Evolutionary conservation across 2,113 vertebrate species (phyloP).

Genomic region (Pandion haliaetus): DNA sequence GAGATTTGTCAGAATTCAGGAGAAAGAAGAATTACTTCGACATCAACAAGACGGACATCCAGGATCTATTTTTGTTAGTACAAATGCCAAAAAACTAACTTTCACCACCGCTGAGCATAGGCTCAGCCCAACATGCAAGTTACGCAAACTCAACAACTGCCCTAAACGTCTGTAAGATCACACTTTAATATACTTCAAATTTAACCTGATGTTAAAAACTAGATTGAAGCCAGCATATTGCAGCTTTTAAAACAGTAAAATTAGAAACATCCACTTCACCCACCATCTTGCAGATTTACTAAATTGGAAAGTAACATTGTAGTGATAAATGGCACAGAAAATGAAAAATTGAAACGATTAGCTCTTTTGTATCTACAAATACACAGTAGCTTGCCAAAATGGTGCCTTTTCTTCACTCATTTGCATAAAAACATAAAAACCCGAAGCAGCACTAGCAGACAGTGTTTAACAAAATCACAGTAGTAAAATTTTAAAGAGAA

Average conservation of each 20-base stretch:
- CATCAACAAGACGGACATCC: background rate
- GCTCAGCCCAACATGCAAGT: background rate
- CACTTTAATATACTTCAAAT: background rate
- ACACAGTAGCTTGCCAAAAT: background rate
- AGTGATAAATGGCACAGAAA: background rate
- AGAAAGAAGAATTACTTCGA: background rate
- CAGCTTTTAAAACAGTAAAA: background rate
- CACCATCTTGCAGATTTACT: background rate
- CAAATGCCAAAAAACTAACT: background rate
- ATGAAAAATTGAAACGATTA: background rate
- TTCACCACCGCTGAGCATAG: background rate
- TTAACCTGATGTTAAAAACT: background rate
- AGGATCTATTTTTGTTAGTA: background rate
- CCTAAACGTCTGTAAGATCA: background rate
- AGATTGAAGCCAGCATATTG: rapidly evolving
- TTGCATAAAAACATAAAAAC: background rate
- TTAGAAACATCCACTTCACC: background rate
- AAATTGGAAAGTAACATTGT: background rate
- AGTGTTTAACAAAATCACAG: background rate
- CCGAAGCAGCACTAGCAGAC: background rate
- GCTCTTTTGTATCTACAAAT: background rate
- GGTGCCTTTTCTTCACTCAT: background rate
- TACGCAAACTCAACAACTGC: background rate
- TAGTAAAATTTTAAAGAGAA: background rate
- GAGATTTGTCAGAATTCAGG: background rate